phyloP scores from a whole-genome alignment of 2,797 vertebrate species.

The Melanotaenia nigrans region DNA sequence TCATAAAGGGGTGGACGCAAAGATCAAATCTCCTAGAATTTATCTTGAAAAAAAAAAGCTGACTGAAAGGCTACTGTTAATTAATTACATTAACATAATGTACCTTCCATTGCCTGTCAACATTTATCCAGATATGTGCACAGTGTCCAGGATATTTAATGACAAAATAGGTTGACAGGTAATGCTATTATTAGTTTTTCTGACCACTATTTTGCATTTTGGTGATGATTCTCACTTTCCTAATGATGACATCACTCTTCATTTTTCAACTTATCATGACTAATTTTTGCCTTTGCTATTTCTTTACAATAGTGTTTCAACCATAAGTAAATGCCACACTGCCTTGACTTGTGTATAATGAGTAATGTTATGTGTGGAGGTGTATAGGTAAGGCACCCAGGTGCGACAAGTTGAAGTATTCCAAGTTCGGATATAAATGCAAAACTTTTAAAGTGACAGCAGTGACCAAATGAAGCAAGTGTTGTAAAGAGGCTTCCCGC shows the following conservation, averaged over 20 bases:
- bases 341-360: not conserved
- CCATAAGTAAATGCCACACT: not conserved
- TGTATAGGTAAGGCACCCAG: not conserved
- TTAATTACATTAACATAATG: conserved; percentile 7
- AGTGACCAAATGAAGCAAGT: conserved; percentile 36
- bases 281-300: not conserved
- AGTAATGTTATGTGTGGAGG: not conserved
- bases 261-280: not conserved
- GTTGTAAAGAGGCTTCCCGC: conserved; percentile 30
- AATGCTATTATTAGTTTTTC: not conserved
- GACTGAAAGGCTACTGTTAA: conserved; percentile 3
- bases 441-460: conserved; percentile 22
- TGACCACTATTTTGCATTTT: not conserved
- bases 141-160: not conserved
- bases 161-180: not conserved
- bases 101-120: not conserved
- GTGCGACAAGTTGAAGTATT: conserved; percentile 8
- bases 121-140: not conserved
- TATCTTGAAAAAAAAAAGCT: conserved; percentile 2
- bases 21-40: not conserved
- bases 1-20: not conserved
- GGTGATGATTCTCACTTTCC: not conserved
- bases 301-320: not conserved
- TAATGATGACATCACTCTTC: not conserved
- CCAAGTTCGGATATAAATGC: conserved; percentile 1